Evolutionary conservation across 2,113 vertebrate genomes (phyloP).

Genomic region (Uropsilus gracilis): DNA sequence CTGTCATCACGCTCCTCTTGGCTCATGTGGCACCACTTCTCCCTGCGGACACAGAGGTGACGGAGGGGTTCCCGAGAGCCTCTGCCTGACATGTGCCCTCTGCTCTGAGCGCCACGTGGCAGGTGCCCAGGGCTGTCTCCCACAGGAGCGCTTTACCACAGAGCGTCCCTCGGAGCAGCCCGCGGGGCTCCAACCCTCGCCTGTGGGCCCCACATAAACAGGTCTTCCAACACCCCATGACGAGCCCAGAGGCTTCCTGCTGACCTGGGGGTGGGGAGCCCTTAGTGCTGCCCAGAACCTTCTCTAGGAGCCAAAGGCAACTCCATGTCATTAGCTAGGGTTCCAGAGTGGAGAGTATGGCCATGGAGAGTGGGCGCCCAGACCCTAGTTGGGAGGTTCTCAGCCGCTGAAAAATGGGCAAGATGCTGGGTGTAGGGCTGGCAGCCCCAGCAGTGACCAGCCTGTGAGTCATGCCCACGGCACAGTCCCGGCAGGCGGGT

Average conservation of each 20-base stretch:
- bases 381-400: background rate
- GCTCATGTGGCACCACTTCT: slow-evolving; percentile 99
- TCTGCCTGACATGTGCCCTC: accelerated
- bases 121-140: no score
- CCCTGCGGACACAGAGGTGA: slow-evolving; percentile 86
- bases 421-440: no score
- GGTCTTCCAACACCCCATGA: no score
- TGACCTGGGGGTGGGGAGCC: accelerated
- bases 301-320: background rate
- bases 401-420: no score
- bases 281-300: accelerated
- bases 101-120: background rate
- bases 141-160: no score
- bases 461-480: no score
- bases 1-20: slow-evolving; percentile 95
- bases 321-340: accelerated
- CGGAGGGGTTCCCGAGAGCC: background rate
- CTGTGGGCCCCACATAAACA: accelerated
- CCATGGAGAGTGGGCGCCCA: accelerated
- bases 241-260: background rate
- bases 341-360: background rate
- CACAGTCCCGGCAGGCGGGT: background rate
- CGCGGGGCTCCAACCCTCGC: background rate
- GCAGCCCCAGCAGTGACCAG: no score
- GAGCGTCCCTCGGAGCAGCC: background rate